Percentiles rank a stretch among this genome's conserved stretches.
Conservation (phyloP, 1,140 invertebrate species). For the Orchestia grillus region DNA sequence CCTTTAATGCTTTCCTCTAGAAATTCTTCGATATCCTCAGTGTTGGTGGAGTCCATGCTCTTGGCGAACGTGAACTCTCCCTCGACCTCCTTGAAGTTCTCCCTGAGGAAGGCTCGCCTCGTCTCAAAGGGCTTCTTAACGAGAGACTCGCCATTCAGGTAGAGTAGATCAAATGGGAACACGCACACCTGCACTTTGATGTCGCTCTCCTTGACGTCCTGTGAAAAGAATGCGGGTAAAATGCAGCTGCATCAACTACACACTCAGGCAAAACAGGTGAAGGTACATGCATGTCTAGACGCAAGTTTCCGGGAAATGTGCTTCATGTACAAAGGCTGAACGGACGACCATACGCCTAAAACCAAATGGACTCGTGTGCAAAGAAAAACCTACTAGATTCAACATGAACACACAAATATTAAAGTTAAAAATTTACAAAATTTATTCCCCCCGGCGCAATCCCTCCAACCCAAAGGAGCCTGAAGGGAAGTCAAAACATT, state of each 20-base stretch:
- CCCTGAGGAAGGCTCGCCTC: constrained; percentile 81
- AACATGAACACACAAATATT: not conserved
- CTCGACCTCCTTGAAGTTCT: constrained; percentile 82
- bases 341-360: not conserved
- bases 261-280: not conserved
- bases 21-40: constrained; percentile 95
- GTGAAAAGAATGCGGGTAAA: constrained; percentile 62
- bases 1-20: constrained; percentile 95
- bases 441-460: not conserved
- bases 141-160: constrained; percentile 90
- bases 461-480: not conserved
- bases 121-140: constrained; percentile 84
- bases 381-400: not conserved
- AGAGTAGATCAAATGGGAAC: constrained; percentile 97
- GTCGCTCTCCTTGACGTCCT: constrained; percentile 88
- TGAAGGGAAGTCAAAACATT: no score
- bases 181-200: constrained; percentile 98
- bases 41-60: constrained; percentile 84
- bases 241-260: not conserved
- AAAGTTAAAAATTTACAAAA: not conserved
- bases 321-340: not conserved
- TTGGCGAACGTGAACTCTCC: constrained; percentile 93
- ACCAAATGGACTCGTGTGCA: not conserved
- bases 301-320: not conserved
- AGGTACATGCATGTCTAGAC: not conserved